Percentiles rank a stretch among this genome's conserved stretches.
phyloP scores from a whole-genome alignment of 2,888 invertebrate genomes.

The Calliopum simillimum region DNA sequence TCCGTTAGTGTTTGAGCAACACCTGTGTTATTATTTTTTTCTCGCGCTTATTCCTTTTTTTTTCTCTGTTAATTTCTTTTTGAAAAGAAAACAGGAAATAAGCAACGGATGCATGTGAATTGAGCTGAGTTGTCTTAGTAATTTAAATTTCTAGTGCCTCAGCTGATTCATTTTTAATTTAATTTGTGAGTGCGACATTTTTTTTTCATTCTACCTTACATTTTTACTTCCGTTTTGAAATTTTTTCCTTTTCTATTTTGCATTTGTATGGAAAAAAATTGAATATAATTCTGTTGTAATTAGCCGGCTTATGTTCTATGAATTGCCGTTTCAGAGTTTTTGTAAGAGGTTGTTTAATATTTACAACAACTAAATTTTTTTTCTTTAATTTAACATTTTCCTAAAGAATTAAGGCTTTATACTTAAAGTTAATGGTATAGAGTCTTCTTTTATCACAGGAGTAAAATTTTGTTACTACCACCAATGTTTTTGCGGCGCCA shows the following conservation, averaged over 20 bases:
- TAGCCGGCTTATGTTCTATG: background rate
- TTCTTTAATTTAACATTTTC: too few relatives aligned
- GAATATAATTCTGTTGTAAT: slow-evolving; percentile 33
- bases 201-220: too few relatives aligned
- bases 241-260: background rate
- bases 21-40: slow-evolving; percentile 37
- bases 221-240: background rate
- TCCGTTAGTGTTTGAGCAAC: slow-evolving; percentile 32
- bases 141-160: background rate
- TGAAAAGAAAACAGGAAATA: background rate
- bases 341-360: too few relatives aligned
- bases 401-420: too few relatives aligned
- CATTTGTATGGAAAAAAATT: slow-evolving; percentile 34
- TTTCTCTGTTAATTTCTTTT: slow-evolving; percentile 8
- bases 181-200: slow-evolving; percentile 22
- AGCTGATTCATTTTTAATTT: slow-evolving; percentile 39
- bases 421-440: too few relatives aligned
- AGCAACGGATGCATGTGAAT: slow-evolving; percentile 9
- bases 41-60: slow-evolving; percentile 12
- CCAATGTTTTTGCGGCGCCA: too few relatives aligned
- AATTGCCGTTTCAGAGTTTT: too few relatives aligned
- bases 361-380: too few relatives aligned
- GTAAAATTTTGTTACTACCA: too few relatives aligned
- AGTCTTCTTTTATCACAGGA: too few relatives aligned
- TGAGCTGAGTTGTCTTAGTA: background rate